A percentile compares a stretch with the other conserved stretches of the same genome.
Evolutionary conservation across 2,113 vertebrate genomes (phyloP).

Genomic region (Loxodonta africana): DNA sequence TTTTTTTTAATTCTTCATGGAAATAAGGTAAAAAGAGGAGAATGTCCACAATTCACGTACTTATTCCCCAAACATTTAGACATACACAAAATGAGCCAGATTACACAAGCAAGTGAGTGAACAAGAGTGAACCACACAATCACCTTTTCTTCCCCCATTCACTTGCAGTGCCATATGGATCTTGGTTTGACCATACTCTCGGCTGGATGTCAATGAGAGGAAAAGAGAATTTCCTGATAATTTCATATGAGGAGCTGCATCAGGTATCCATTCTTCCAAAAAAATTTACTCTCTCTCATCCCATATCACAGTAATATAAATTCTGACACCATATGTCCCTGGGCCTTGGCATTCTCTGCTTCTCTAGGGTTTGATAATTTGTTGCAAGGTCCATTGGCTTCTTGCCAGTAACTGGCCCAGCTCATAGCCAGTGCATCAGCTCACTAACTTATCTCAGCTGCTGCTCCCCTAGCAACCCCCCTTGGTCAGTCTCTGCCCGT

Average conservation of each 20-base stretch:
- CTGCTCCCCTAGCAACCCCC: no score
- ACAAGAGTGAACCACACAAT: background rate
- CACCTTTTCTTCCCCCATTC: background rate
- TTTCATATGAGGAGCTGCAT: background rate
- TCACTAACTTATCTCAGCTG: no score
- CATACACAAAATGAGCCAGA: background rate
- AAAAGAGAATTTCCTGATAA: background rate
- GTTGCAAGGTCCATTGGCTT: no score
- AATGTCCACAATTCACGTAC: background rate
- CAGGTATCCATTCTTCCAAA: background rate
- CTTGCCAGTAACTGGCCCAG: no score
- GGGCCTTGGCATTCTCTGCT: no score
- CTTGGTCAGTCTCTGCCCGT: no score
- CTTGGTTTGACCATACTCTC: background rate
- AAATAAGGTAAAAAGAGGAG: background rate
- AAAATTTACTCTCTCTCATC: background rate
- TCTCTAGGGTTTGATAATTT: no score
- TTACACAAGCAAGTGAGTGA: background rate
- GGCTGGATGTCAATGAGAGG: background rate
- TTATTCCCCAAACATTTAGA: background rate
- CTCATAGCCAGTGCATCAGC: no score
- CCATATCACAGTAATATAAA: background rate
- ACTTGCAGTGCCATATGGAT: background rate
- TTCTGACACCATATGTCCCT: background rate
- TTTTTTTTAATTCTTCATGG: background rate